A percentile compares a stretch with the other conserved stretches of the same genome.
phyloP scores from a whole-genome alignment of 2,113 vertebrate genomes.

The Hippocampus mohnikei region DNA sequence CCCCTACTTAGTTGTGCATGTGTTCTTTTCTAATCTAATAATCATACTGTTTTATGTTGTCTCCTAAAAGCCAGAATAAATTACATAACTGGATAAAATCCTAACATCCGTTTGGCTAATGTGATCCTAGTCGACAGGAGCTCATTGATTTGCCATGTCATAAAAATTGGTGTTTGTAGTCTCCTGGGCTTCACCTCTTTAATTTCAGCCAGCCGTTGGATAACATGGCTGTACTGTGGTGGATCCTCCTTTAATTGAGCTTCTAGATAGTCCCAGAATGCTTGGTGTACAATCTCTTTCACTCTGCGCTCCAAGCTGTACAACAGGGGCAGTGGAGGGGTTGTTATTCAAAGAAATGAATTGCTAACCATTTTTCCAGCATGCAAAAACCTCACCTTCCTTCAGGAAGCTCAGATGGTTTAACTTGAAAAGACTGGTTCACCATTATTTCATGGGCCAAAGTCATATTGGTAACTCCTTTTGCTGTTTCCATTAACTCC shows the following conservation, averaged over 20 bases:
- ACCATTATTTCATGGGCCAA: slow-evolving; percentile 94
- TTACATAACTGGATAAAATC: neutral
- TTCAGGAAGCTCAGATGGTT: slow-evolving; percentile 81
- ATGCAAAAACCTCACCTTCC: slow-evolving; percentile 77
- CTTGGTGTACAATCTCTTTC: slow-evolving; percentile 92
- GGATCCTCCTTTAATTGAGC: slow-evolving; percentile 85
- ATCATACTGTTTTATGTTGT: neutral
- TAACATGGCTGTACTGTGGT: slow-evolving; percentile 65
- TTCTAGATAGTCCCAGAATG: slow-evolving; percentile 94
- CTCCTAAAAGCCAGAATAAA: neutral
- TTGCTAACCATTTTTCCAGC: neutral
- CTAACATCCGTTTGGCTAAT: too few relatives aligned
- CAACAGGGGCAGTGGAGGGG: neutral
- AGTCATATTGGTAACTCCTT: slow-evolving; percentile 91
- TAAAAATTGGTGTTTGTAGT: neutral
- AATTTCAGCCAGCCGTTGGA: slow-evolving; percentile 69
- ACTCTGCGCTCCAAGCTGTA: slow-evolving; percentile 86
- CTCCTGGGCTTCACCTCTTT: slow-evolving; percentile 62
- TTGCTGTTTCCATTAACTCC: slow-evolving; percentile 88
- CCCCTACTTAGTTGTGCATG: too few relatives aligned
- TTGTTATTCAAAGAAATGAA: neutral
- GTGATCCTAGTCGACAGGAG: neutral
- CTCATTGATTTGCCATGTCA: neutral
- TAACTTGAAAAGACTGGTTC: slow-evolving; percentile 85
- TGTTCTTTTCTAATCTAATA: neutral